Evolutionary conservation across 2,797 vertebrate species (phyloP).

Genomic region (Urophycis tenuis): DNA sequence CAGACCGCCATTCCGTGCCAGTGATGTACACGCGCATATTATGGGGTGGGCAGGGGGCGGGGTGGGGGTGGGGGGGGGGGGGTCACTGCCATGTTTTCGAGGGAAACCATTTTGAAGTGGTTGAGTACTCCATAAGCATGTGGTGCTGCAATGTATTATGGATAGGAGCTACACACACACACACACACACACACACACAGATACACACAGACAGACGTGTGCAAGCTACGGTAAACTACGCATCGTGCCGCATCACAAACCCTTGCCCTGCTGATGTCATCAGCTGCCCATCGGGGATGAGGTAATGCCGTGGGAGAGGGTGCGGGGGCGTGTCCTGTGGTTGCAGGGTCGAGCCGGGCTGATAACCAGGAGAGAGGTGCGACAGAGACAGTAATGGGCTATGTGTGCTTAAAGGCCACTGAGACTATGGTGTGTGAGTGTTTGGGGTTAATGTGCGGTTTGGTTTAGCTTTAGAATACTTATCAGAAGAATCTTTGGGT

Average conservation of each 20-base stretch:
- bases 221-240: not conserved
- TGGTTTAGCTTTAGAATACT: not conserved
- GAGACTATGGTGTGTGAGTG: not conserved
- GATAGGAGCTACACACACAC: not conserved
- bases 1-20: not conserved
- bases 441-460: not conserved
- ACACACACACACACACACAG: constrained; percentile 1
- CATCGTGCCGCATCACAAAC: not conserved
- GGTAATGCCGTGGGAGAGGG: not conserved
- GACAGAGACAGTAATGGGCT: not conserved
- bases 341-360: not conserved
- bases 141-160: not conserved
- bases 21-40: not conserved
- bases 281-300: not conserved
- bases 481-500: not conserved
- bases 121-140: not conserved
- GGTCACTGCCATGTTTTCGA: not conserved
- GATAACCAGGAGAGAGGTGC: not conserved
- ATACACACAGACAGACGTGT: not conserved
- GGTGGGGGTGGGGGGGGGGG: too few species aligned
- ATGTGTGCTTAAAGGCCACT: not conserved
- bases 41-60: too few species aligned
- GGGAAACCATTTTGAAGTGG: not conserved
- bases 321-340: not conserved
- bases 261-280: not conserved